phyloP scores from a whole-genome alignment of 2,888 invertebrate species.

The Lithophane socia region DNA sequence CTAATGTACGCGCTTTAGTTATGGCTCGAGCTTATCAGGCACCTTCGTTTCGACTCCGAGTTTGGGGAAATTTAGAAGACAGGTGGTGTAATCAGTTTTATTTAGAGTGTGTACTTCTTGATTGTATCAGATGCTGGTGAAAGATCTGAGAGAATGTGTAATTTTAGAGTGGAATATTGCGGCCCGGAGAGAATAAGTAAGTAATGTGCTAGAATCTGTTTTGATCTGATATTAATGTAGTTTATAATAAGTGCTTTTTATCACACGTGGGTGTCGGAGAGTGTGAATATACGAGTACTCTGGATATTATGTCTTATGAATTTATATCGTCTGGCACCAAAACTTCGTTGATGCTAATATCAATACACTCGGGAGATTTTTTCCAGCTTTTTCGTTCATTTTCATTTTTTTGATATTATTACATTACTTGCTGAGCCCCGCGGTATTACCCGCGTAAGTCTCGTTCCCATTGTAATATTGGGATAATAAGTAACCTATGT shows the following conservation, averaged over 20 bases:
- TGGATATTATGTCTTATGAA: background rate
- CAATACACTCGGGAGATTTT: no score
- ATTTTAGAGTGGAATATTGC: conserved; percentile 14
- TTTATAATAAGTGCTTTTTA: conserved; percentile 12
- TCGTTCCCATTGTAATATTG: no score
- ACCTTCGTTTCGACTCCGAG: conserved; percentile 44
- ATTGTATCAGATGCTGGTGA: conserved; percentile 47
- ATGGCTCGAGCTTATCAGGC: conserved; percentile 54
- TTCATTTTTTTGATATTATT: background rate
- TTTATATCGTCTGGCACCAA: no score
- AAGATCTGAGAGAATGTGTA: conserved; percentile 39
- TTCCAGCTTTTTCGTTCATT: background rate
- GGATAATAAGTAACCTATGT: no score
- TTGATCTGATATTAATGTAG: conserved; percentile 23
- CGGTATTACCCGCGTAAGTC: no score
- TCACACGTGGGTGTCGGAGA: background rate
- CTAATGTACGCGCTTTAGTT: conserved; percentile 59
- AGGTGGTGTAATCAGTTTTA: conserved; percentile 58
- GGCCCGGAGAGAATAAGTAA: background rate
- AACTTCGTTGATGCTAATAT: background rate
- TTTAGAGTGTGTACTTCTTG: conserved; percentile 53
- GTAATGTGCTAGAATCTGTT: conserved; percentile 4
- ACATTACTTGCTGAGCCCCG: no score
- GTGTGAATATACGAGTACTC: background rate
- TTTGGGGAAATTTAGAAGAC: conserved; percentile 49